Percentiles rank a stretch among this genome's conserved stretches.
Conservation (phyloP, 2,888 invertebrate species). For the Notodonta dromedarius region DNA sequence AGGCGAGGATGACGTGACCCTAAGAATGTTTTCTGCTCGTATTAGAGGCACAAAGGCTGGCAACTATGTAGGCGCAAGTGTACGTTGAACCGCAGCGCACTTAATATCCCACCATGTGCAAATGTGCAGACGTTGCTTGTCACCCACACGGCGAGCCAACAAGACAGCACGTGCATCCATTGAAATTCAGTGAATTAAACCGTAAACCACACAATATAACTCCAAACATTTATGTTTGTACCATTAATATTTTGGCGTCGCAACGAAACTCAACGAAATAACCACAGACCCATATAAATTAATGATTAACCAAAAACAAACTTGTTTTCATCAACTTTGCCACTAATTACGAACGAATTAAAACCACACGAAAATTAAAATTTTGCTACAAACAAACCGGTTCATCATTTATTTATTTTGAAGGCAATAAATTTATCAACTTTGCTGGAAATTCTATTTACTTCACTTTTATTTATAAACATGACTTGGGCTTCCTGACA, state of each 20-base stretch:
- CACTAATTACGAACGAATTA: slow-evolving; percentile 12
- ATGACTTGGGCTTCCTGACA: neutral
- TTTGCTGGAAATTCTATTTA: slow-evolving; percentile 8
- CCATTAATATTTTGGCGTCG: no score
- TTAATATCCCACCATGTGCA: slow-evolving; percentile 13
- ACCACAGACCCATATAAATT: neutral
- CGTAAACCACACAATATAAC: no score
- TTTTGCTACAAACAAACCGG: slow-evolving; percentile 7
- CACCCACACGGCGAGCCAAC: slow-evolving; percentile 9
- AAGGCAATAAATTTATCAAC: slow-evolving; percentile 5
- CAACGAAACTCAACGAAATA: neutral
- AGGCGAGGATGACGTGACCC: neutral
- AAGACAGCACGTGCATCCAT: neutral
- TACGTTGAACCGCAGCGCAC: slow-evolving; percentile 4
- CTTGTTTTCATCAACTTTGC: neutral
- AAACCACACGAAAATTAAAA: neutral
- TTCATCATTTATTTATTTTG: slow-evolving; percentile 6
- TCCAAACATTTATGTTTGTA: no score
- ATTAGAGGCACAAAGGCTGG: no score
- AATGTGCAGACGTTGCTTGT: slow-evolving; percentile 20
- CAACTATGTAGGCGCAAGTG: slow-evolving; percentile 6
- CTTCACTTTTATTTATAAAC: slow-evolving; percentile 5
- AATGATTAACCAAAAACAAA: slow-evolving; percentile 1
- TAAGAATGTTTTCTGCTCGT: slow-evolving; percentile 7
- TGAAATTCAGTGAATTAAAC: neutral